Evolutionary conservation across 2,888 invertebrate genomes (phyloP), one percentile per base, ranked within the genome.

Genomic region (Agriopis marginaria): DNA sequence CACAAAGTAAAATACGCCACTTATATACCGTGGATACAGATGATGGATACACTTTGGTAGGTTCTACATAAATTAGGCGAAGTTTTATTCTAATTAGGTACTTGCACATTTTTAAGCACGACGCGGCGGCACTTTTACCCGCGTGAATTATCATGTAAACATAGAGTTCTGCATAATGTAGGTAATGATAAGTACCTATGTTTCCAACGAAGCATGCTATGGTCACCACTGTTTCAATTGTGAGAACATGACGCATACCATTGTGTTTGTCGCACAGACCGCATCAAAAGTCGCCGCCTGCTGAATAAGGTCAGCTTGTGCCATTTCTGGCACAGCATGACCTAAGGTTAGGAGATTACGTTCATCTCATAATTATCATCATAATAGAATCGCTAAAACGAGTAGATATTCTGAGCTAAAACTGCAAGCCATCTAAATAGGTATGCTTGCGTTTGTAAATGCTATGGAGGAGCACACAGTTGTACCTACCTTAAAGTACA

Each of bases 221-320:
- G 68, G 56, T 53, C 44, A 69, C 64, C 61, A 61, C 39, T 56
- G 76, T 76, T 79, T 79, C 71, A 80, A 81, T 87, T 86, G 84
- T 85, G 83, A 81, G 87, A 90, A 87, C 82, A 84, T 90, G 90
- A 91, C 81, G 90, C 90, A 90, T 79, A 68, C 80, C 78, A 88
- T 89, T 90, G 88, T 89, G 80, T 83, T 86, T 82, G 81, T 77
- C 80, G 83, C 78, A 76, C 80, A 76, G 80, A 84, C 82, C 85
- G 82, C 82, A 78, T 85, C 87, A 86, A 85, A 86, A 80, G 82
- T 75, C 76, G 76, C 84, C 84, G 86, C 80, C 80, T 77, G 78
- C 83, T 83, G 77, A 86, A 87, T 89, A 90, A 87, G 89, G 89
- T 84, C 85, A 88, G 86, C 84, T 86, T 81, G 82, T 86, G 85